Percentiles rank a stretch among this genome's conserved stretches.
These are phyloP conservation scores for Caenorhabditis sp. DNA, from an alignment of 2,888 invertebrate species.

Conservation along the genomic window DNA sequence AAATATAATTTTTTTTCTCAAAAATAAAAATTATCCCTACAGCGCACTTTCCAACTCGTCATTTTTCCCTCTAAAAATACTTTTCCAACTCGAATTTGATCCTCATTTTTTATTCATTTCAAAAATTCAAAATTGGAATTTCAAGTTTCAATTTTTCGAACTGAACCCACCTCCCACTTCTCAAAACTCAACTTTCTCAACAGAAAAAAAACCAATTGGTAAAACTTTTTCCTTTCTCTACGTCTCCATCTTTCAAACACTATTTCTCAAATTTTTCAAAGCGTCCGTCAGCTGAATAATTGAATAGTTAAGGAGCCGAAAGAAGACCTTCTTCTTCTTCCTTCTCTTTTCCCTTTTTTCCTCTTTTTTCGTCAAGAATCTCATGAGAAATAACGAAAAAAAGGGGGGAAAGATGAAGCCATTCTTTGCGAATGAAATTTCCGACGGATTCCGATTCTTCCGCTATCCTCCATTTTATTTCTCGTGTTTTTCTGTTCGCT, in stretches of 20 bases:
- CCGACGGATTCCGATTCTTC: constrained; percentile 7
- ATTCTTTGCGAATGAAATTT: background rate
- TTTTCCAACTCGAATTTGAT: background rate
- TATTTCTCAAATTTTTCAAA: constrained; percentile 1
- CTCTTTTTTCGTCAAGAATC: too few relatives aligned
- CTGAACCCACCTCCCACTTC: background rate
- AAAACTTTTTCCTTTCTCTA: constrained; percentile 2
- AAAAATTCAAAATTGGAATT: background rate
- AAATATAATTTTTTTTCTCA: too few relatives aligned
- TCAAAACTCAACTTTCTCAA: background rate
- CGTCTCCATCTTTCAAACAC: background rate
- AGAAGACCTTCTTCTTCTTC: constrained; percentile 7
- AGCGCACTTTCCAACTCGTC: too few relatives aligned
- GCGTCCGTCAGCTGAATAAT: constrained; percentile 28
- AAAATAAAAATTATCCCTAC: too few relatives aligned
- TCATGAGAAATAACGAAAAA: constrained; percentile 8
- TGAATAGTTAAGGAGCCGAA: constrained; percentile 25
- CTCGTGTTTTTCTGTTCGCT: background rate
- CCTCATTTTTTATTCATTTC: constrained; percentile 25
- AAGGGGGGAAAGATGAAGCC: constrained; percentile 10
- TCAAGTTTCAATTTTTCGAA: background rate
- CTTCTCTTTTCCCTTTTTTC: constrained; percentile 12
- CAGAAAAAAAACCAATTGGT: background rate
- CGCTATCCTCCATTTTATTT: constrained; percentile 8
- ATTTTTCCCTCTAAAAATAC: too few relatives aligned